Evolutionary conservation across 1,140 invertebrate genomes (phyloP), one percentile per base, ranked within the genome.

Genomic region (Anoplolepis gracilipes): DNA sequence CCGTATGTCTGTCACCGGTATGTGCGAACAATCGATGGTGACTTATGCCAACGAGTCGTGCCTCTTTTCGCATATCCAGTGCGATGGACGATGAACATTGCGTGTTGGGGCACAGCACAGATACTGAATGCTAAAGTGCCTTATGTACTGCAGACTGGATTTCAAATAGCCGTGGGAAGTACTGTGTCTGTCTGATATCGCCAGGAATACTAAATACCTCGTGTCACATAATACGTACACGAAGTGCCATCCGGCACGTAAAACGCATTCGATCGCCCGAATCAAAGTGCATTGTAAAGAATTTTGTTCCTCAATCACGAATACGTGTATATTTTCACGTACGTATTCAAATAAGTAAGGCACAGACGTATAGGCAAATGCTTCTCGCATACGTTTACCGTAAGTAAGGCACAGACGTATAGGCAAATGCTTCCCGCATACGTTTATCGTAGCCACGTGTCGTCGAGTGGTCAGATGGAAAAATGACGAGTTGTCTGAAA

Each of bases 151-250:
- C 88, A 84, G 77, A 87, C 79, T 88, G 92, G 93, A 94, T 94
- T 94, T 89, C 90, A 92, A 93, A 94, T 92, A 94, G 92, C 93
- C 94, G 94, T 95, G 94, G 94, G 94, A 95, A 94, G 93, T 93
- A 92, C 90, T 85, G 87, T 87, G 16, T 49, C 89, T 90, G 82
- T 49, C 84, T 86, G 90, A 91, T 89, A 88, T 88, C 91, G 85
- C 67, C 62, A 91, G 62, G 92, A 93, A 94, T 94, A 93, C 92
- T 93, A 93, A 95, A 93, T 91, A 90, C 69, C 42, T 49, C 13
- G 55, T 33, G 30, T 30, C n/a, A 19, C 25, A 57, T 70, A 79
- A 22, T 49, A 49, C 46, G 64, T 72, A 70, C 42, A 30, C 39
- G 42, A 88, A 76, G 84, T 72, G 88, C 70, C 73, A 73, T 42